Evolutionary conservation across 1,140 invertebrate species (phyloP), one percentile per base, ranked within the genome.

Genomic region (Calosoma granatense): DNA sequence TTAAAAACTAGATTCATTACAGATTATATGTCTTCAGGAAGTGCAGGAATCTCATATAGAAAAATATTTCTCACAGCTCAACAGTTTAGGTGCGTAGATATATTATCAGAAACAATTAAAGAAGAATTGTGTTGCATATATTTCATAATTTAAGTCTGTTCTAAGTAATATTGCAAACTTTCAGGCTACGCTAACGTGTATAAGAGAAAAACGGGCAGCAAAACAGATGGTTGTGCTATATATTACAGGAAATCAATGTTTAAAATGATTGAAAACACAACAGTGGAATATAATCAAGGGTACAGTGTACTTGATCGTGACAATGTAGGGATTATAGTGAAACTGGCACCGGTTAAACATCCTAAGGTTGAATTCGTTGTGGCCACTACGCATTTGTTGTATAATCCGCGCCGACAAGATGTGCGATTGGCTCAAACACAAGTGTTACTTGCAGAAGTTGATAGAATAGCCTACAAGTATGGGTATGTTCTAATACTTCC

Each of bases 341-440:
- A 88, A 67, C 81, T 96, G 56, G 65, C 72, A 6, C 70, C 82
- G 0, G 78, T 74, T 58, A 60, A 65, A 1, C 64, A 67, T 52
- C 75, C 75, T 1, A 52, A 69, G 1, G 72, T 71, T 3, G 72
- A 83, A 19, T 70, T 93, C 52, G 79, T 90, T 21, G 79, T 97
- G 0, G 91, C 90, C 2, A 98, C 91, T 2, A 97, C 94, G 0
- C 95, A 98, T 75, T 75, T 98, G n/a, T 73, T 97, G 3, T 98
- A 88, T 68, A 97, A 97, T 78, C 92, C 91, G 0, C 84, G 76
- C 64, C 73, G 94, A 21, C 82, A 87, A 20, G 94, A 98, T 71
- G 82, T 97, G 0, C 83, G 93, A 65, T 74, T 96, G 15, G 92
- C 90, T 0, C 95, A 98, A 72, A 74, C 82, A 19, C 81, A 87